Base-by-base conservation (phyloP, 2,797 vertebrate genomes). In the Balearica regulorum region DNA sequence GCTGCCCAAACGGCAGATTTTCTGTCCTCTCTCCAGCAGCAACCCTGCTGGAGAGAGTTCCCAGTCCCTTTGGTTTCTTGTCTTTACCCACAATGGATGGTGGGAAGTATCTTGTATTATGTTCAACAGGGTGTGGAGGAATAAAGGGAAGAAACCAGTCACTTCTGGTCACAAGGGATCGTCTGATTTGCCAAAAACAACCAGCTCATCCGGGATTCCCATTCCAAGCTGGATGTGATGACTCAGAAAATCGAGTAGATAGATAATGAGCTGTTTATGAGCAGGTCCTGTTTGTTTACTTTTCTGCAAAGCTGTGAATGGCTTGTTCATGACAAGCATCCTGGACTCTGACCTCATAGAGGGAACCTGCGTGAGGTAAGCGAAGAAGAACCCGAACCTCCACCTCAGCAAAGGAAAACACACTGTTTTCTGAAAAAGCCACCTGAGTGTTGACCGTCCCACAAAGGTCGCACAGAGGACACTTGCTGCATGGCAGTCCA, bases 201-300 rank as follows among this genome's bases (percentile, higher is more conserved):
- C 83, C 61, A 72, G 35, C 43, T 91, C 76, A 90, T 64, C 53
- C 0, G 6, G 78, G 65, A 93, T 94, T 96, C 93, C 81, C 78
- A 64, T 94, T 92, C 73, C 86, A 86, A 70, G 44, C 21, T 92
- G 57, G 70, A 90, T 78, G 68, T n/a, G 79, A 77, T 92, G 91
- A 96, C 70, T 96, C 92, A 95, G 92, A 93, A 95, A 93, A 94
- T 70, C 3, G 3, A 79, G 79, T 9, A 90, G 93, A 88, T 9
- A 90, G 93, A 88, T 96, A 94, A 96, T 92, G 87, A 97, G 53
- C 79, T 96, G 93, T 75, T 94, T 94, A 87, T 65, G 87, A 96
- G 61, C 75, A 65, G 90, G 72, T 83, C 60, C 28, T 66, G 64
- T 89, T 87, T 95, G 85, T 91, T 96, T 92, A 64, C 65, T 96